phyloP scores from a whole-genome alignment of 2,797 vertebrate genomes.

The Fistularia commersonii region DNA sequence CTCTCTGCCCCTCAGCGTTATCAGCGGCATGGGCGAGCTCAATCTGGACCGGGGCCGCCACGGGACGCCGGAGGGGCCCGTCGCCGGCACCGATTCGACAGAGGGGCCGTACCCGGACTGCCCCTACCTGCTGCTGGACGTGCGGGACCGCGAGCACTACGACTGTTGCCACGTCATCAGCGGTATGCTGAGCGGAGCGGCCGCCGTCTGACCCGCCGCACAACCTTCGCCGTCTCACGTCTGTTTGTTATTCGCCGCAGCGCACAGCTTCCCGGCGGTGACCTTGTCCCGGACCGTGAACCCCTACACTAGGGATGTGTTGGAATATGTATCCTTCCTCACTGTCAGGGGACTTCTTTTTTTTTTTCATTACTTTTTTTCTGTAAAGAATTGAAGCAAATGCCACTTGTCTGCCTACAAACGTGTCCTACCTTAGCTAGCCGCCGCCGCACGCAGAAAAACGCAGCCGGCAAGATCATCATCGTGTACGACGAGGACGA shows the following conservation, averaged over 20 bases:
- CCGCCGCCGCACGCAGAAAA: conserved; percentile 77
- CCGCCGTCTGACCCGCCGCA: neutral
- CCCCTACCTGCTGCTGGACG: conserved; percentile 92
- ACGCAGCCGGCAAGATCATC: conserved; percentile 87
- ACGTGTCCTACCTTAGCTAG: too few relatives aligned
- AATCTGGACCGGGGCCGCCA: conserved; percentile 73
- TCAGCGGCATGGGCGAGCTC: conserved; percentile 89
- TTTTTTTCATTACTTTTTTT: too few relatives aligned
- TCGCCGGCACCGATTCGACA: conserved; percentile 17
- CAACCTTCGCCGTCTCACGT: too few relatives aligned
- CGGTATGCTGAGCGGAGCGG: conserved; percentile 65
- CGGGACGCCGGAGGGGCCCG: conserved; percentile 23
- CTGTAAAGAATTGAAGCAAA: too few relatives aligned
- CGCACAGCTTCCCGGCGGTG: conserved; percentile 85
- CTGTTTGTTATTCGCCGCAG: conserved; percentile 64
- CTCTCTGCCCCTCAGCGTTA: conserved; percentile 73
- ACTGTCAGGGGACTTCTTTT: too few relatives aligned
- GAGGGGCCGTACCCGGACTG: conserved; percentile 84
- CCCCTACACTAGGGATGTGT: conserved; percentile 86
- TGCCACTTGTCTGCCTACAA: too few relatives aligned
- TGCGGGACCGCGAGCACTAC: conserved; percentile 85
- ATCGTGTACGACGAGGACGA: conserved; percentile 94
- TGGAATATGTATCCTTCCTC: conserved; percentile 83
- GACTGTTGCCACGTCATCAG: conserved; percentile 87
- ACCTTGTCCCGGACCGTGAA: conserved; percentile 89